Base-by-base conservation (phyloP, 2,888 invertebrate genomes). In the Venusia cambrica region DNA sequence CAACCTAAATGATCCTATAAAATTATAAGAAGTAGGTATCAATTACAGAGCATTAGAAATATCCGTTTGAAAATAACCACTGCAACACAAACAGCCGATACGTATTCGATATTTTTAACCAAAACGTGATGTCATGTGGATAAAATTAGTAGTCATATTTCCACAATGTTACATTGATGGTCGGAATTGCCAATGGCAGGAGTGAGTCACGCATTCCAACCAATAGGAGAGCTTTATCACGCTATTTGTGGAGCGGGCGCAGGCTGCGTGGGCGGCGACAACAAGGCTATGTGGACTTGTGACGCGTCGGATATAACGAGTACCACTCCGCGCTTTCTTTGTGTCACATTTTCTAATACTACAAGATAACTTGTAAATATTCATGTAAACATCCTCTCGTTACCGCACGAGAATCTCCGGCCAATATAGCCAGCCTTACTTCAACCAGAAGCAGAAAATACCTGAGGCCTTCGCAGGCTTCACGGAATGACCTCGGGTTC, bases 181-280 rank as follows among this genome's bases (percentile, higher is more conserved):
- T 52, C 51, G 62, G 72, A 71, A 74, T 77, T 72, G 35, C 44
- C 39, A 38, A 46, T 46, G 71, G 70, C 71, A 60, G 51, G 51
- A 31, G 50, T 85, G 84, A 84, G 63, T 85, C 81, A 85, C 48
- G 13, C 48, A 40, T 47, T 48, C 54, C 60, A 53, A 55, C 72
- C 76, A 71, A 75, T 73, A 44, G 54, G 52, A 54, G 58, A 49
- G 52, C 55, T 51, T 42, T 57, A 64, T 62, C 57, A 56, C 44
- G 57, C 64, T 73, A 77, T 78, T 81, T 80, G n/a, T n/a, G n/a
- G n/a, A n/a, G n/a, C 63, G 54, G 71, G 44, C 55, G 50, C 54
- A 44, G 56, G 60, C 51, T 60, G 68, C 75, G 85, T 85, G 73
- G 85, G 84, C 62, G 73, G 61, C 53, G 52, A 72, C 58, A 80